These are phyloP conservation scores for Hirtodrosophila trivittata DNA, from an alignment of 2,888 invertebrate genomes.

Conservation along the genomic window DNA sequence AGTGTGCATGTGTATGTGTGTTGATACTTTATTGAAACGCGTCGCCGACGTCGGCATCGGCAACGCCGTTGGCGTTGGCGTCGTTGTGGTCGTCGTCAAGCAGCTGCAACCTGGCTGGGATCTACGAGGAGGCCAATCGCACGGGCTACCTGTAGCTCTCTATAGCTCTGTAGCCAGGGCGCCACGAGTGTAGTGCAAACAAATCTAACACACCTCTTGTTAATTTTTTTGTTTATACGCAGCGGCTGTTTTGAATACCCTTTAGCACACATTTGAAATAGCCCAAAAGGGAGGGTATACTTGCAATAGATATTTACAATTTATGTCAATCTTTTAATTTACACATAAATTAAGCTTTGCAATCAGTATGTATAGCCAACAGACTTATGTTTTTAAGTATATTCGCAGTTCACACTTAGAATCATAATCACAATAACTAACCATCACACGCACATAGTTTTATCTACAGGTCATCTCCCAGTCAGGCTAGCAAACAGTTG, in stretches of 20 bases:
- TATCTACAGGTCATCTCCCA: constrained; percentile 13
- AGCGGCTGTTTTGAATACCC: constrained; percentile 32
- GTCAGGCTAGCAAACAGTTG: constrained; percentile 13
- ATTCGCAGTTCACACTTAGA: no score
- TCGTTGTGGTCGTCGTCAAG: constrained; percentile 35
- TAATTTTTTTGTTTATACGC: constrained; percentile 32
- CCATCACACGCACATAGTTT: no score
- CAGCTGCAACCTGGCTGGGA: constrained; percentile 52
- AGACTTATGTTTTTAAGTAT: no score
- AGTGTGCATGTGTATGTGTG: constrained; percentile 28
- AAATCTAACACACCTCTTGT: constrained; percentile 54
- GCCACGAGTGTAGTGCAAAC: constrained; percentile 70
- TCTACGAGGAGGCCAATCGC: constrained; percentile 27
- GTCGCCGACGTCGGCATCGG: constrained; percentile 20
- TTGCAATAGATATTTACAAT: not conserved
- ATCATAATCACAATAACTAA: no score
- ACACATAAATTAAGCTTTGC: no score
- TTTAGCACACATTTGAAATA: no score
- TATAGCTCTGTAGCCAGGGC: constrained; percentile 38
- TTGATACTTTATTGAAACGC: constrained; percentile 79
- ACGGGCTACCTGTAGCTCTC: constrained; percentile 64
- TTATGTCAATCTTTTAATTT: no score
- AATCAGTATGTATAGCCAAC: no score
- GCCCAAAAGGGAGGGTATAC: not conserved
- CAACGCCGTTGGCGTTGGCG: constrained; percentile 61